phyloP scores from a whole-genome alignment of 2,113 vertebrate species.

The Nothocercus nigrocapillus region DNA sequence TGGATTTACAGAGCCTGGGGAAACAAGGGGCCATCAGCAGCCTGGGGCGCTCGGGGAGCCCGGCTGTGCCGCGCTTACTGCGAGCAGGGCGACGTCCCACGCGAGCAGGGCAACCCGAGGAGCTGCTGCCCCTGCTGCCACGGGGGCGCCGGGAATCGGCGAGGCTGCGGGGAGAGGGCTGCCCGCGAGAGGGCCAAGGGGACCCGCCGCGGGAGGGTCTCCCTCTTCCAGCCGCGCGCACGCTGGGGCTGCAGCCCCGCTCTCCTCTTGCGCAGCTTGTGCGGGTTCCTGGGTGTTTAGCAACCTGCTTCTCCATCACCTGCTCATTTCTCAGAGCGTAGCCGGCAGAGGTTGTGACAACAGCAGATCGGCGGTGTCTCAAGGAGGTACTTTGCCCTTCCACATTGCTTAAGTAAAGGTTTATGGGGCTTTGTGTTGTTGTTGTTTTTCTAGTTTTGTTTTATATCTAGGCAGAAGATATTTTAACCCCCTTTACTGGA shows the following conservation, averaged over 20 bases:
- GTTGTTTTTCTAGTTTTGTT: background rate
- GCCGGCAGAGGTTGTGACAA: background rate
- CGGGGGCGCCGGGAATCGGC: too few species aligned
- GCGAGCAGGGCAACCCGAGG: too few species aligned
- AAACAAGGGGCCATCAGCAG: background rate
- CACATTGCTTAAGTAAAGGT: background rate
- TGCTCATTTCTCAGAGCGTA: background rate
- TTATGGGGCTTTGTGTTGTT: background rate
- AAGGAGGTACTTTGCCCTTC: background rate
- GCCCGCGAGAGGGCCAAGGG: constrained; percentile 62
- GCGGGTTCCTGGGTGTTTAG: background rate
- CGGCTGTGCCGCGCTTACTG: too few species aligned
- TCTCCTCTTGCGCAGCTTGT: background rate
- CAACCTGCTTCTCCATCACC: background rate
- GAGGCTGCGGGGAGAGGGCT: background rate
- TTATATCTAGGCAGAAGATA: background rate
- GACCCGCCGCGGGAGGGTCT: rapidly evolving
- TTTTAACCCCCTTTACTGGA: background rate
- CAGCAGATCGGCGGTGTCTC: background rate
- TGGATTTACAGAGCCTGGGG: background rate
- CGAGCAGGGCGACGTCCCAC: too few species aligned
- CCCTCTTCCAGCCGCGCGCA: background rate
- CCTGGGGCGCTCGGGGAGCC: too few species aligned
- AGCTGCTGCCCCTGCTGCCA: too few species aligned
- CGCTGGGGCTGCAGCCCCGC: background rate